A percentile compares a stretch with the other conserved stretches of the same genome.
Evolutionary conservation across 2,113 vertebrate genomes (phyloP).

Genomic region (Epinephelus cyanopodus): DNA sequence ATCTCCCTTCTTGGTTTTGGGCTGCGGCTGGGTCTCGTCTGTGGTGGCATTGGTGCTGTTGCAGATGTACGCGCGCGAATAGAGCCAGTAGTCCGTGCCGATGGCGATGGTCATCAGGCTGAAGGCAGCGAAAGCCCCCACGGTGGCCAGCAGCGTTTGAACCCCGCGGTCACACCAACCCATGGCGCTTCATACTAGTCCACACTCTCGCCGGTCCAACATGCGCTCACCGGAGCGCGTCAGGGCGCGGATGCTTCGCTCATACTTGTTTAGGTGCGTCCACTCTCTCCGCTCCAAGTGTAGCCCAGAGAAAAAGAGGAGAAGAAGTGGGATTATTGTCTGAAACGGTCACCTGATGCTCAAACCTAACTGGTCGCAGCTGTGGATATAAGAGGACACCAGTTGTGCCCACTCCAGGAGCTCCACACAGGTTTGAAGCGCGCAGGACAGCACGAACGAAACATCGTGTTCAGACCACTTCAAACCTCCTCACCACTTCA

Average conservation of each 20-base stretch:
- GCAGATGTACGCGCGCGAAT: conserved; percentile 95
- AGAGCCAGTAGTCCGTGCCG: conserved; percentile 98
- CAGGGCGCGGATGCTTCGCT: conserved; percentile 61
- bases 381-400: conserved; percentile 40
- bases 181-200: conserved; percentile 92
- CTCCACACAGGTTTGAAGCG: conserved; percentile 47
- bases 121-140: conserved; percentile 96
- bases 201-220: conserved; percentile 57
- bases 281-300: conserved; percentile 24
- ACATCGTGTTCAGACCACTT: conserved; percentile 30
- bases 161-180: conserved; percentile 92
- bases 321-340: not conserved
- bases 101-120: conserved; percentile 98
- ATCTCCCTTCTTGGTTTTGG: conserved; percentile 88
- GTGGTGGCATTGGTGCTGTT: conserved; percentile 92
- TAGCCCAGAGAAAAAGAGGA: not conserved
- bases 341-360: conserved; percentile 60
- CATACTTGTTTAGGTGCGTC: conserved; percentile 48
- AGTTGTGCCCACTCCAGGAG: conserved; percentile 51
- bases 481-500: conserved; percentile 21
- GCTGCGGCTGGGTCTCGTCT: conserved; percentile 88
- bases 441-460: conserved; percentile 19
- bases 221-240: conserved; percentile 60
- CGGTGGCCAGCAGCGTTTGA: conserved; percentile 96
- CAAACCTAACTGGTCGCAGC: conserved; percentile 53